Base-by-base conservation (phyloP, 1,140 invertebrate species). In the Parasteatoda tepidariorum region DNA sequence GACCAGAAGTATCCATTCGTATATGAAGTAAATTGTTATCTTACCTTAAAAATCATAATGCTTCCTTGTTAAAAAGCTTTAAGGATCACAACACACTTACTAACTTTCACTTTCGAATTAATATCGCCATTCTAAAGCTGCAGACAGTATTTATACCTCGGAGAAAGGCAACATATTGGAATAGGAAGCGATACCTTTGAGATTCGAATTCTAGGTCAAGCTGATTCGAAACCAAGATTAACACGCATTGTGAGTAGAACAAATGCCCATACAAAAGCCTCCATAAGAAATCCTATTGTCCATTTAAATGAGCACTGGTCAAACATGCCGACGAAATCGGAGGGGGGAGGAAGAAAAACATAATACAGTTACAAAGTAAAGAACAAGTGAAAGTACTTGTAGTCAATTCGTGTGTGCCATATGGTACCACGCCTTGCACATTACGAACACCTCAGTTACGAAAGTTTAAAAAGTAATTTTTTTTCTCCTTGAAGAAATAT, bases 171-270 rank as follows among this genome's bases (percentile, higher is more conserved):
- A 48, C 75, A 78, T 41, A 18, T 15, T 31, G 22, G 75, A 28
- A 38, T 64, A 62, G 73, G 75, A 78, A 78, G 61, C 75, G 75
- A 67, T 78, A 78, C 41, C 33, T 66, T 66, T 33, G 18, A 78
- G 75, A 67, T 67, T 61, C 33, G 75, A 78, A 78, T 78, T 78
- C 61, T 78, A 78, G 75, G 75, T 78, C 75, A 78, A 22, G 38
- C 75, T 78, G 75, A 78, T 78, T 78, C 54, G 26, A n/a, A 67
- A 67, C 61, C 41, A 33, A 78, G 75, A 78, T 78, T 78, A 74
- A 75, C 61, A 24, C 38, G 34, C 62, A 78, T 78, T 78, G 75
- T 78, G 33, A 31, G n/a, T 13, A n/a, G 73, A 76, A 76, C 61
- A 78, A 78, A 66, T 66, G 75, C 67, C 62, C 38, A 78, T 78